Base-by-base conservation (phyloP, 2,113 vertebrate species). In the Coryphaenoides rupestris region DNA sequence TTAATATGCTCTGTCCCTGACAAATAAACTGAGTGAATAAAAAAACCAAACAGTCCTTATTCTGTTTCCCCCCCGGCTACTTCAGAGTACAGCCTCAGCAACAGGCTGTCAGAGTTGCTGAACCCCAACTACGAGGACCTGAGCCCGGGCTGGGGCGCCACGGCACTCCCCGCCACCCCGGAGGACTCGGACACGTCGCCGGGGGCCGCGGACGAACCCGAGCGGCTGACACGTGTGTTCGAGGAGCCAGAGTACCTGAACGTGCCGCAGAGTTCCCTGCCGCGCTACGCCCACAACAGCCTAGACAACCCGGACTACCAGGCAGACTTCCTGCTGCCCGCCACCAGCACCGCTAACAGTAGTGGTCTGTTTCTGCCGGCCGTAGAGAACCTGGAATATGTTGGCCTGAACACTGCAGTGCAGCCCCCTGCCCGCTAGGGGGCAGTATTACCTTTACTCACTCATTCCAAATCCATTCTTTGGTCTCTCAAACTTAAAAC, bases 271-370 rank as follows among this genome's bases (percentile, higher is more conserved):
- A 86, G 82, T 17, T 66, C 86, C 0, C 68, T 83, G 10, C 21
- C 72, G 52, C 80, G 64, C 61, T 69, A 80, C 0, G 57, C 53
- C n/a, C 80, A 85, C 0, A 84, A 93, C 66, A 92, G 75, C 68
- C 87, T 96, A 62, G 91, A 95, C 84, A 94, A 95, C 89, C 94
- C 93, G 0, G 94, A 95, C 84, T 93, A 95, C 85, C 93, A 93
- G 76, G 91, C 93, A 40, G 89, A 90, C 88, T 94, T 94, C 83
- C 74, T 91, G 60, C 93, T 91, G 0, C 86, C 76, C 0, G n/a
- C n/a, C n/a, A n/a, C n/a, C n/a, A 89, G 80, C 76, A 86, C 89
- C 50, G 65, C 78, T 28, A 88, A 84, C 28, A 65, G 77, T 13
- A 93, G 93, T 0, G 86, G 88, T 26, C 57, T 87, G 49, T 89